Evolutionary conservation across 1,140 invertebrate genomes (phyloP), one percentile per base, ranked within the genome.

Genomic region (Dendroctonus ponderosae): DNA sequence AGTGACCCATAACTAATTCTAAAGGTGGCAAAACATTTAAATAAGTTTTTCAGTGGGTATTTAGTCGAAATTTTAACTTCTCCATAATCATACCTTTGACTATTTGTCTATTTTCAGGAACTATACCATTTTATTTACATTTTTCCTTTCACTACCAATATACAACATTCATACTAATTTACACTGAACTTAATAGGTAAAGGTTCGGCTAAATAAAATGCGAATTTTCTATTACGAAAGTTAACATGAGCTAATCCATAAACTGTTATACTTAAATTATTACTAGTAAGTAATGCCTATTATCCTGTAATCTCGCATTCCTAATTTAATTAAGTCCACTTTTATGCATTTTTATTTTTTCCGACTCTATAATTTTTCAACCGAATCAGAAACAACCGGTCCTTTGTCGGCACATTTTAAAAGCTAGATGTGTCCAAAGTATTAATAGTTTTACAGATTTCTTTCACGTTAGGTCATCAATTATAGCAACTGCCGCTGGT

Each of bases 41-140:
- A 26, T 26, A 2, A 26, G 26, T 26, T 26, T 26, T 26, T 26
- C 26, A 26, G 26, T 26, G 1, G 26, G 3, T 26, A 26, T 26
- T 26, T 26, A 3, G 26, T 26, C 26, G 26, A 26, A 26, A 26
- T 26, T 2, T 3, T 26, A 26, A 26, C 1, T 26, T 26, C 26
- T 26, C 26, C 26, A 26, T 26, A 26, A 26, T 26, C 26, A 26
- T 26, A 26, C 26, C 26, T 26, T 26, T 26, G 26, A 26, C 26
- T 26, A 26, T 26, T 2, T 26, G 26, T 26, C 26, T 26, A 26
- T 26, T 48, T 57, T 51, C 43, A 68, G 67, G 67, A 68, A 68
- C 67, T 68, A 64, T 64, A 68, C 60, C 53, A 49, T 56, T 56
- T 48, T 67, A 66, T 66, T 41, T 59, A 66, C 39, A 59, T 7